Percentiles rank a stretch among this genome's conserved stretches.
phyloP scores from a whole-genome alignment of 1,140 invertebrate species.

The Periplaneta americana region DNA sequence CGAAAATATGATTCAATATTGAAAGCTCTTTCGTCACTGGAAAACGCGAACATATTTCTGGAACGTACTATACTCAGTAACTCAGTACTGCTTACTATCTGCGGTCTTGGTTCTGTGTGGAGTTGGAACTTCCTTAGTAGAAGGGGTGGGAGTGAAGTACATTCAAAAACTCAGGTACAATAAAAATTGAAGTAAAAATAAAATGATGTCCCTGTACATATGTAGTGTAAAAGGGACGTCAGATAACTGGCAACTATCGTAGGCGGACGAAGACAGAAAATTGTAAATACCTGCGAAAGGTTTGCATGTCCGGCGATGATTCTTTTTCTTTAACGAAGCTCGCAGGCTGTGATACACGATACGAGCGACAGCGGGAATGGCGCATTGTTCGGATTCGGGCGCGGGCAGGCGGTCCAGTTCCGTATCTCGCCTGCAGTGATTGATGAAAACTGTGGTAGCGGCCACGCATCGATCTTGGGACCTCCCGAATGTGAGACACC shows the following conservation, averaged over 20 bases:
- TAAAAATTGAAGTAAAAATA: too few species aligned
- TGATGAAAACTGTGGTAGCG: neutral
- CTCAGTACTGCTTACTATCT: too few species aligned
- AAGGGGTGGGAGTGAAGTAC: too few species aligned
- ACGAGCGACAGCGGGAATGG: neutral
- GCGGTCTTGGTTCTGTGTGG: too few species aligned
- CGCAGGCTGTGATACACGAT: neutral
- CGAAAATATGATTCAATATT: too few species aligned
- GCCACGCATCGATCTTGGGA: neutral
- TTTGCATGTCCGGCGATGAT: neutral
- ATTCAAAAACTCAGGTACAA: too few species aligned
- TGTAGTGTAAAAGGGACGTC: too few species aligned
- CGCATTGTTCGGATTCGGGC: neutral
- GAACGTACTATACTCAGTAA: too few species aligned
- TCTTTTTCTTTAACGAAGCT: neutral
- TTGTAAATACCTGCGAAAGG: neutral
- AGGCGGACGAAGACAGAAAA: neutral
- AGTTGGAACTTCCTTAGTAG: too few species aligned
- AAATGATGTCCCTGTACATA: too few species aligned
- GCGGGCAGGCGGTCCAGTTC: neutral
- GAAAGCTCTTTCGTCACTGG: too few species aligned
- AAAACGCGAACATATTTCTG: too few species aligned
- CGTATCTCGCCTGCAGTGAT: neutral
- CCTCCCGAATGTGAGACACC: neutral
- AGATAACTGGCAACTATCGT: neutral